Percentiles rank a stretch among this genome's conserved stretches.
Evolutionary conservation across 2,797 vertebrate species (phyloP).

Genomic region (Acanthis flammea): DNA sequence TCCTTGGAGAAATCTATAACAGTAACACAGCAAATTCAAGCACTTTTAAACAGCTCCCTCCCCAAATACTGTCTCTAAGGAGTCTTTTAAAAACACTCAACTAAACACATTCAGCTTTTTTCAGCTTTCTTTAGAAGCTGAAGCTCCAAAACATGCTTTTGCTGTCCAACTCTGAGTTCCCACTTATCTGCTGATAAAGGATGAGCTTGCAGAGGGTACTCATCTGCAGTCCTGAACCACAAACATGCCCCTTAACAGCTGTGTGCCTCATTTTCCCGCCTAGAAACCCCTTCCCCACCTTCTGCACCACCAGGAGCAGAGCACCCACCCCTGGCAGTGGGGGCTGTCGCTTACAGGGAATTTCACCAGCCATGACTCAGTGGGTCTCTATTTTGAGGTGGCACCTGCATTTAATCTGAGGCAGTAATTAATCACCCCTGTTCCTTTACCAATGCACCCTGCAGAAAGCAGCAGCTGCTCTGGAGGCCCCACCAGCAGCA

Average conservation of each 20-base stretch:
- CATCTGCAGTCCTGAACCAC: neutral
- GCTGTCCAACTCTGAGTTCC: neutral
- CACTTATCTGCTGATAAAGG: neutral
- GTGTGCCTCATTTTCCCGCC: neutral
- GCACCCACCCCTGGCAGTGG: rapidly evolving
- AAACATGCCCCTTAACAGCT: neutral
- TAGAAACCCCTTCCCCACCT: neutral
- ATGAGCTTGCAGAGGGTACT: neutral
- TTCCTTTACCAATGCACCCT: neutral
- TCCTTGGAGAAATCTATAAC: neutral
- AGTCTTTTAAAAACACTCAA: neutral
- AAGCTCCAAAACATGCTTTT: neutral
- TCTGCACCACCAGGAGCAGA: neutral
- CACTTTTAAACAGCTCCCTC: neutral
- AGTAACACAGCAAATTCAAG: neutral
- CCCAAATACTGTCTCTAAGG: neutral
- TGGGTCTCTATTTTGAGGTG: neutral
- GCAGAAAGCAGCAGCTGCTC: neutral
- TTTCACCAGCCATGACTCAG: neutral
- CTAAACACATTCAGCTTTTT: neutral
- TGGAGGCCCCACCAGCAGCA: neutral
- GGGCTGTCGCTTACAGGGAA: rapidly evolving
- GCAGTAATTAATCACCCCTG: rapidly evolving
- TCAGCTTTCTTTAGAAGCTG: neutral
- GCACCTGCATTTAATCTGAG: neutral